Percentiles rank a stretch among this genome's conserved stretches.
Evolutionary conservation across 2,113 vertebrate genomes (phyloP).

Genomic region (Cebidichthys violaceus): DNA sequence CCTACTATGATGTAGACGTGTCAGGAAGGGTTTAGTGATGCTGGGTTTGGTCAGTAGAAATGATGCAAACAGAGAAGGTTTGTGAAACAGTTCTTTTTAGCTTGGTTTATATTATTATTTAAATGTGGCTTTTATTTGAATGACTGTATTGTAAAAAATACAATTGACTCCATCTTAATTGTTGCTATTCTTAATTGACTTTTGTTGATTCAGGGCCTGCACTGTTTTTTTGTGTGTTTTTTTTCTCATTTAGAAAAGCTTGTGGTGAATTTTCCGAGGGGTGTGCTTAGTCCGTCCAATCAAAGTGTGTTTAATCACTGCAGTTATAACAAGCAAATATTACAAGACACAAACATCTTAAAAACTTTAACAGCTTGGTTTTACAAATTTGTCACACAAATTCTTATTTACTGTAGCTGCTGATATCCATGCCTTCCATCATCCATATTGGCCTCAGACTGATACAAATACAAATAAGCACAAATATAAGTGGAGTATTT

Average conservation of each 20-base stretch:
- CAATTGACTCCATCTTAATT: neutral
- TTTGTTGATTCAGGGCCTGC: neutral
- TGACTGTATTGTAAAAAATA: neutral
- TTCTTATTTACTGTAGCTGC: neutral
- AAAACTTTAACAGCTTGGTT: neutral
- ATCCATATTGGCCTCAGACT: neutral
- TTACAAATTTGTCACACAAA: neutral
- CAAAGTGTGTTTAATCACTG: neutral
- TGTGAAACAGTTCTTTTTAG: neutral
- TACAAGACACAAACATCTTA: neutral
- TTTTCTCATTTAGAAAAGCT: neutral
- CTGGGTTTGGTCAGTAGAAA: neutral
- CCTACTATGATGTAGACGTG: neutral
- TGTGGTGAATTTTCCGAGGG: neutral
- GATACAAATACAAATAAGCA: neutral
- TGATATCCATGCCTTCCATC: neutral
- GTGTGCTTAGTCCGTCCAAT: neutral
- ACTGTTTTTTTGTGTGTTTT: neutral
- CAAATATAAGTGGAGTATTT: neutral
- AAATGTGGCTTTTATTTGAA: neutral
- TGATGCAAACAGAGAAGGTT: neutral
- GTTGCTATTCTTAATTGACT: neutral
- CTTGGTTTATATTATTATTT: neutral
- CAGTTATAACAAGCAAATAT: neutral
- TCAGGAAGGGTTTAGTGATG: neutral